Percentiles rank a stretch among this genome's conserved stretches.
Conservation (phyloP, 2,113 vertebrate genomes). For the Dolichotis patagonum region DNA sequence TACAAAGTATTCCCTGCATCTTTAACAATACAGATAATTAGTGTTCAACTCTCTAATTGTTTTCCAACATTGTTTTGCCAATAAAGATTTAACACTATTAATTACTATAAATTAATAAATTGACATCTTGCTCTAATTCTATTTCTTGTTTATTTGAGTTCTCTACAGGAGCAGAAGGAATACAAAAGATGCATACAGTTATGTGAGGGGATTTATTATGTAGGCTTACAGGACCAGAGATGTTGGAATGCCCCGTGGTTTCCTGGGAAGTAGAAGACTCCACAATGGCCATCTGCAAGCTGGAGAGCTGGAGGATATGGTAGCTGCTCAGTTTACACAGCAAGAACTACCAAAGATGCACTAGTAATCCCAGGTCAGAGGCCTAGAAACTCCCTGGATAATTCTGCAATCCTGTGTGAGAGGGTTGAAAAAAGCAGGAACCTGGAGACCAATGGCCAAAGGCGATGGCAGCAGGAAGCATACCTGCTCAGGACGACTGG, state of each 20-base stretch:
- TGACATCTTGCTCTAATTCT: not conserved
- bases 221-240: not conserved
- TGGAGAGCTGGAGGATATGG: not conserved
- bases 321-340: not conserved
- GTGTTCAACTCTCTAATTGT: not conserved
- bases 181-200: not conserved
- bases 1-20: not conserved
- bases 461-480: not conserved
- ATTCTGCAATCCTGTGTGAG: not conserved
- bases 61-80: not conserved
- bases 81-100: conserved; percentile 16
- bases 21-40: conserved; percentile 29
- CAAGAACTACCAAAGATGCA: not conserved
- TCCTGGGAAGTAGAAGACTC: not conserved
- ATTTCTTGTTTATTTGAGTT: not conserved
- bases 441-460: not conserved
- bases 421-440: not conserved
- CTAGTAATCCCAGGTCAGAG: not conserved
- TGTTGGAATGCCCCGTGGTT: not conserved
- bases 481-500: not conserved
- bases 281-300: not conserved
- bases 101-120: conserved; percentile 16
- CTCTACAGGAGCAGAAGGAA: not conserved
- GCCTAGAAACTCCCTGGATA: not conserved
- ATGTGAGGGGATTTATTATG: not conserved